Conservation (phyloP, 1,140 invertebrate genomes). For the Drosophila mayri region DNA sequence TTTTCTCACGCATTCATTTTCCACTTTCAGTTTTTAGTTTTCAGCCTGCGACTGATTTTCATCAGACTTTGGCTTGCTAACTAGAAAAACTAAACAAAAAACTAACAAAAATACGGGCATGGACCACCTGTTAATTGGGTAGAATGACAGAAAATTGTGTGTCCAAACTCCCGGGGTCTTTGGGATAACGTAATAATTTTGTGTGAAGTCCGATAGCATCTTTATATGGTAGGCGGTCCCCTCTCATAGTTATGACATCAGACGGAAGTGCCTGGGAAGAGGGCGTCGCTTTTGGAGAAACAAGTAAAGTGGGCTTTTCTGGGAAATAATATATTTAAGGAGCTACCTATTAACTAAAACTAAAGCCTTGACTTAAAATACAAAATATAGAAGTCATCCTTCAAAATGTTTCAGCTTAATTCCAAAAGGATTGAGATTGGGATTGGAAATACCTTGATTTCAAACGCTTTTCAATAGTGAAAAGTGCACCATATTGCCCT, state of each 20-base stretch:
- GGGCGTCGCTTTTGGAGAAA: neutral
- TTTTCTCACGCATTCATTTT: slow-evolving; percentile 83
- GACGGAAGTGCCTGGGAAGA: slow-evolving; percentile 34
- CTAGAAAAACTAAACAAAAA: slow-evolving; percentile 30
- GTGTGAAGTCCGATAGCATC: slow-evolving; percentile 71
- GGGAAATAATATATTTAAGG: neutral
- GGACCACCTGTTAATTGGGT: slow-evolving; percentile 67
- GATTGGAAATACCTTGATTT: neutral
- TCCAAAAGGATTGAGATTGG: neutral
- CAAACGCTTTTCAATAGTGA: neutral
- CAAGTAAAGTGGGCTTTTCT: neutral
- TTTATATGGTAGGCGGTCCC: slow-evolving; percentile 59
- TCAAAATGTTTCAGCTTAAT: neutral
- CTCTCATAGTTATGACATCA: slow-evolving; percentile 70
- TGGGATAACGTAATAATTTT: slow-evolving; percentile 63
- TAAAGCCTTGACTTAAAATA: neutral
- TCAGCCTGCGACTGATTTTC: slow-evolving; percentile 60
- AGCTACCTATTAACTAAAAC: neutral
- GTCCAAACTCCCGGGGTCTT: slow-evolving; percentile 24
- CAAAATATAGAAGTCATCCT: neutral
- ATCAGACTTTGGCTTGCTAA: slow-evolving; percentile 60
- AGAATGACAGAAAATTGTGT: slow-evolving; percentile 67
- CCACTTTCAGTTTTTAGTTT: slow-evolving; percentile 75
- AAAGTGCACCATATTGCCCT: neutral
- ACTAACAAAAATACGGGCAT: slow-evolving; percentile 19